Base-by-base conservation (phyloP, 2,888 invertebrate genomes). In the Trypoxylon attenuatum region DNA sequence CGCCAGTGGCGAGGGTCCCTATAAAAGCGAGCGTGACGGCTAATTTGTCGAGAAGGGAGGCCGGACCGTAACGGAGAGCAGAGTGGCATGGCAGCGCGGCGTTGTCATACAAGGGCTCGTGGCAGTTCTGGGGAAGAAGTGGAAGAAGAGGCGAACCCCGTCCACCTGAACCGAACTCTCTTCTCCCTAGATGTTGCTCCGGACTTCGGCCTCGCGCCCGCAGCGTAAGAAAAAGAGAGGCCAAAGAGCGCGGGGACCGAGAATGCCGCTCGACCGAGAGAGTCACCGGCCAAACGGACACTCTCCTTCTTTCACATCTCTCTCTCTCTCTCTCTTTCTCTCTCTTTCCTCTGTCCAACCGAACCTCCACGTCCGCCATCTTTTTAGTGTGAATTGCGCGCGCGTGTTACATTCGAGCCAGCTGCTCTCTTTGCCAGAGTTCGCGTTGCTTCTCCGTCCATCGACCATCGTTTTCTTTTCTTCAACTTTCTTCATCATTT, bases 41-140 rank as follows among this genome's bases (percentile, higher is more conserved):
- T 77, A 75, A 77, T 77, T 77, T 77, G 75, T 77, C 75, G 59
- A 56, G 54, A 56, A 29, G 62, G 53, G 33, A 33, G 33, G 33
- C n/a, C 39, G 57, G 60, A 51, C 55, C 29, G 27, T n/a, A n/a
- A n/a, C 39, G 41, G 22, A 13, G 45, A n/a, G 39, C 43, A 22
- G 22, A 42, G n/a, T 29, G 15, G 55, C 57, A 8, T 22, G 53
- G 62, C 71, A 71, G 72, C n/a, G n/a, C 63, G 67, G 55, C 52
- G 71, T 75, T 75, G 76, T 76, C 62, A 55, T 67, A 69, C 71
- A 76, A 69, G 76, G 69, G 68, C 47, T 71, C 55, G 13, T n/a
- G n/a, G 42, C 13, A 18, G 15, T 42, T 1, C 55, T n/a, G 21
- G 41, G 16, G 33, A 19, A 21, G 25, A 16, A 39, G 25, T 53